A percentile compares a stretch with the other conserved stretches of the same genome.
These are phyloP conservation scores for Sarcophaga peregrina DNA, from an alignment of 1,140 invertebrate species.

Conservation along the genomic window DNA sequence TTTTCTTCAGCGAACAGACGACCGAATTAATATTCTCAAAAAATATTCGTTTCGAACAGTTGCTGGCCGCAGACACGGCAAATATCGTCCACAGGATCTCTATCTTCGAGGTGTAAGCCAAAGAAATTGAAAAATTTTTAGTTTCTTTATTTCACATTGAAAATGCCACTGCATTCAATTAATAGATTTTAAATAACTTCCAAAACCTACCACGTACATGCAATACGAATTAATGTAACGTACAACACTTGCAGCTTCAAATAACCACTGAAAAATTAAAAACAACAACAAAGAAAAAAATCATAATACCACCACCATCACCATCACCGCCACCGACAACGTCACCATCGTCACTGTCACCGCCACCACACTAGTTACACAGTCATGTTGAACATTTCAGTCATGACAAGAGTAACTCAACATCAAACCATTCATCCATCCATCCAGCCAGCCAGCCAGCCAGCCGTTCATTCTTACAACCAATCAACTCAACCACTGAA, in stretches of 20 bases:
- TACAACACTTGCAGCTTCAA: conserved; percentile 9
- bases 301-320: background rate
- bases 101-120: no score
- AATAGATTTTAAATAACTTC: background rate
- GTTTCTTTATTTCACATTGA: no score
- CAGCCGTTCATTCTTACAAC: background rate
- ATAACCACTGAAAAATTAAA: background rate
- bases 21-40: no score
- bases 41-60: no score
- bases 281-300: background rate
- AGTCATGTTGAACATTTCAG: background rate
- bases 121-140: no score
- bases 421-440: background rate
- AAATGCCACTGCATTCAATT: no score
- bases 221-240: background rate
- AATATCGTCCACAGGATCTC: no score
- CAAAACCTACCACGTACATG: background rate
- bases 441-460: background rate
- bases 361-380: background rate
- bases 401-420: background rate
- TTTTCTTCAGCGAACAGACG: no score
- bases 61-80: no score
- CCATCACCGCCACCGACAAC: background rate
- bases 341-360: background rate
- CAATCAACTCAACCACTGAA: background rate